Evolutionary conservation across 2,797 vertebrate species (phyloP).

Genomic region (Lacerta viridis): DNA sequence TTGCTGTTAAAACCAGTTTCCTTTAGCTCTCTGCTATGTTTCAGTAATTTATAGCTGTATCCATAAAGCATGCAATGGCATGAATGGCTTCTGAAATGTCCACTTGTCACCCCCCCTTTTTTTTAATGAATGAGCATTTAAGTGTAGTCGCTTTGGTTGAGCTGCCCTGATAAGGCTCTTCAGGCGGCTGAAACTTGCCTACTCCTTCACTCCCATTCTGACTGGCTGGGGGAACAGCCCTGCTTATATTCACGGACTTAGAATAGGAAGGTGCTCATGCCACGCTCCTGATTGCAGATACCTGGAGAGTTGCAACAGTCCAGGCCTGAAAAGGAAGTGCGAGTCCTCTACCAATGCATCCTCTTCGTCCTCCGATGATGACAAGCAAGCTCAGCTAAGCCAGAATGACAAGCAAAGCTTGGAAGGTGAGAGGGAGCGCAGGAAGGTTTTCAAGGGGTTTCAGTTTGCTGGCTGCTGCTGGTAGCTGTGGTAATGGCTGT

Average conservation of each 20-base stretch:
- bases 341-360: constrained; percentile 82
- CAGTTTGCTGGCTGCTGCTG: too few species aligned
- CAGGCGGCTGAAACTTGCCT: neutral
- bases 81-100: neutral
- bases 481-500: too few species aligned
- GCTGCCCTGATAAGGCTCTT: too few species aligned
- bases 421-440: constrained; percentile 62
- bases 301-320: constrained; percentile 88
- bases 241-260: neutral
- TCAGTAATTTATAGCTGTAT: too few species aligned
- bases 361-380: constrained; percentile 88
- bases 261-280: neutral
- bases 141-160: neutral
- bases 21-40: neutral
- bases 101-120: neutral
- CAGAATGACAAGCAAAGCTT: constrained; percentile 13
- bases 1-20: too few species aligned
- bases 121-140: neutral
- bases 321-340: constrained; percentile 89
- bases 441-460: neutral
- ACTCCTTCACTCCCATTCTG: neutral
- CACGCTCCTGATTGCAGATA: constrained; percentile 79
- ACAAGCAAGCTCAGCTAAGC: constrained; percentile 70
- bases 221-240: neutral
- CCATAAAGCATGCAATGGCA: neutral